Conservation (phyloP, 2,797 vertebrate genomes). For the Carcharodon carcharias region DNA sequence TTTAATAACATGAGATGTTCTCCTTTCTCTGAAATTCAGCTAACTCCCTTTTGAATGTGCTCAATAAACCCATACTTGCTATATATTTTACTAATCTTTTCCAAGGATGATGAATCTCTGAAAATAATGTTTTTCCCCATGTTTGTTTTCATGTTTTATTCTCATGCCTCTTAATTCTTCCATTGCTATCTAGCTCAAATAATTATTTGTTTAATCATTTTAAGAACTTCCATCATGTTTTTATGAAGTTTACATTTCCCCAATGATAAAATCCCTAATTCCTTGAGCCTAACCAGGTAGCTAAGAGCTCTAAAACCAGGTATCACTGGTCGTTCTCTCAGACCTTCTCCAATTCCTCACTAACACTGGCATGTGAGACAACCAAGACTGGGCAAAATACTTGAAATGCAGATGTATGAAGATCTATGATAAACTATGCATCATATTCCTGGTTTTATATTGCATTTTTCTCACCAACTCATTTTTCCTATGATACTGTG, state of each 20-base stretch:
- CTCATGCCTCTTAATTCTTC: not conserved
- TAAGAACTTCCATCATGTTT: not conserved
- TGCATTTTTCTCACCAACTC: not conserved
- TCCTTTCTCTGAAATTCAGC: not conserved
- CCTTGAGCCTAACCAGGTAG: not conserved
- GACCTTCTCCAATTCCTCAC: not conserved
- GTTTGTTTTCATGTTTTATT: not conserved
- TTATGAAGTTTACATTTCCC: not conserved
- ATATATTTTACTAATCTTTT: not conserved
- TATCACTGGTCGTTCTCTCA: not conserved
- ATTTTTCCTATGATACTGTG: not conserved
- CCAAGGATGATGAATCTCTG: not conserved
- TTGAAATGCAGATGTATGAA: too few relatives aligned
- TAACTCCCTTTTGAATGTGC: not conserved
- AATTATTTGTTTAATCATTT: not conserved
- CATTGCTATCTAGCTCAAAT: not conserved
- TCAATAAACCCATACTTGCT: not conserved
- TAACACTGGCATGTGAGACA: too few relatives aligned
- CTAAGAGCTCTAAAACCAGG: not conserved
- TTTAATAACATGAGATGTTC: not conserved
- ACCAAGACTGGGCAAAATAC: too few relatives aligned
- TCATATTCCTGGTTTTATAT: not conserved
- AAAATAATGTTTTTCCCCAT: not conserved
- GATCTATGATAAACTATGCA: not conserved
- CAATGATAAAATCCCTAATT: not conserved